These are phyloP conservation scores for Poeciliopsis occidentalis DNA, from an alignment of 2,113 vertebrate genomes.

Conservation along the genomic window DNA sequence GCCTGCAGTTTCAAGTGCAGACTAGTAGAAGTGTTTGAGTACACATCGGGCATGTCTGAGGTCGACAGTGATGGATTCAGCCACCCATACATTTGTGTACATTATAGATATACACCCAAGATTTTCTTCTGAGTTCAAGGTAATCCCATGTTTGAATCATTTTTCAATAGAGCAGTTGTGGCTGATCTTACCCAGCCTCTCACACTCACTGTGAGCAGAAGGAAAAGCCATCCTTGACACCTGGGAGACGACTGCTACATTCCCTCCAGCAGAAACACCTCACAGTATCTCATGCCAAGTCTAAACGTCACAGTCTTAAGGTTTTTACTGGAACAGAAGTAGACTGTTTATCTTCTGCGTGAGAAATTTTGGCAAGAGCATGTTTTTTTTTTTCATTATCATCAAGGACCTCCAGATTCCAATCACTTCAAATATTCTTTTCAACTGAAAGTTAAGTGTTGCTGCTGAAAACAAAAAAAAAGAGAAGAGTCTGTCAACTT, in stretches of 20 bases:
- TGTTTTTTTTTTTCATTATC: background rate
- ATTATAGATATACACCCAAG: constrained; percentile 32
- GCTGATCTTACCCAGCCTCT: constrained; percentile 11
- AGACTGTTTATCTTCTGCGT: constrained; percentile 15
- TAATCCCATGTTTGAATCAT: constrained; percentile 43
- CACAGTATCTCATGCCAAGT: constrained; percentile 31
- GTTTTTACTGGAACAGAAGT: constrained; percentile 9
- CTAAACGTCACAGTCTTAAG: constrained; percentile 19
- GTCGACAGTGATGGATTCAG: constrained; percentile 50
- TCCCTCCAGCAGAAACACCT: constrained; percentile 33
- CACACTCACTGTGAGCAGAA: constrained; percentile 19
- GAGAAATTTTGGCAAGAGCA: constrained; percentile 1
- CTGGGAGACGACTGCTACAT: constrained; percentile 15
- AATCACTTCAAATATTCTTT: constrained; percentile 14
- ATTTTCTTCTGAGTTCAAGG: background rate
- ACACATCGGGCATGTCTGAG: constrained; percentile 30
- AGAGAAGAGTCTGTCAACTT: constrained; percentile 9
- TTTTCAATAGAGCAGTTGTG: constrained; percentile 29
- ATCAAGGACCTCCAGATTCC: background rate
- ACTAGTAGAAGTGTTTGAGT: constrained; percentile 22
- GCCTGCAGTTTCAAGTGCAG: constrained; percentile 32
- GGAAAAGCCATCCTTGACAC: constrained; percentile 18
- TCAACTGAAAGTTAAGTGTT: constrained; percentile 63
- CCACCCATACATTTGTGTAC: constrained; percentile 50
- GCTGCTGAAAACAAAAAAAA: background rate